Evolutionary conservation across 2,113 vertebrate genomes (phyloP), one percentile per base, ranked within the genome.

Genomic region (Alexandromys fortis): DNA sequence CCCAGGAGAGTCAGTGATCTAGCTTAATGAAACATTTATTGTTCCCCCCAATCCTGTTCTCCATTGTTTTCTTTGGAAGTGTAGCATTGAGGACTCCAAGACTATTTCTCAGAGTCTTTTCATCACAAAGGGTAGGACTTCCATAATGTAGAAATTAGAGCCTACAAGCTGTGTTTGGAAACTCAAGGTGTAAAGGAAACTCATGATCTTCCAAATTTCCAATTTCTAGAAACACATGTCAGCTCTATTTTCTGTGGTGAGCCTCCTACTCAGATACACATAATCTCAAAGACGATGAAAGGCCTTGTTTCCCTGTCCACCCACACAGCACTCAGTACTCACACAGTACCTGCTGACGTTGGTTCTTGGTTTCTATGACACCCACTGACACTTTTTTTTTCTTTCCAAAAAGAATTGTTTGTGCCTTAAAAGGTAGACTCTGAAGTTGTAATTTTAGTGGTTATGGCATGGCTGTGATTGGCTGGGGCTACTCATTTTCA

Each of bases 161-260:
- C 45, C 28, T 30, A 75, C 7, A 87, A 76, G 3, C 24, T 24
- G 26, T 78, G 52, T 82, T 82, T 96, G 49, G 52, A 91, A 91
- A 88, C 68, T 19, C 33, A 42, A 75, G 87, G 30, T 78, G 42
- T 38, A 97, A 90, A 77, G 49, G 47, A 65, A 94, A 68, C 58
- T 49, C 35, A 55, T 79, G 72, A 93, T 73, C 35, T 94, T 86
- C 45, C 85, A 87, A 38, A 21, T 92, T 97, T 97, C 70, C 33
- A 90, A 5, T 91, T 97, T 95, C 63, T 94, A 68, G 16, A 73
- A 65, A 78, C 35, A 91, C 30, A 68, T 77, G 19, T 95, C 63
- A 61, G 67, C 65, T 87, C 86, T 96, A 77, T 93, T 96, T 92
- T 70, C 38, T 12, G 63, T 68, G 82, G 73, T 38, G 70, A 87